These are phyloP conservation scores for Nomada ruficornis DNA, from an alignment of 2,888 invertebrate species.

Conservation along the genomic window DNA sequence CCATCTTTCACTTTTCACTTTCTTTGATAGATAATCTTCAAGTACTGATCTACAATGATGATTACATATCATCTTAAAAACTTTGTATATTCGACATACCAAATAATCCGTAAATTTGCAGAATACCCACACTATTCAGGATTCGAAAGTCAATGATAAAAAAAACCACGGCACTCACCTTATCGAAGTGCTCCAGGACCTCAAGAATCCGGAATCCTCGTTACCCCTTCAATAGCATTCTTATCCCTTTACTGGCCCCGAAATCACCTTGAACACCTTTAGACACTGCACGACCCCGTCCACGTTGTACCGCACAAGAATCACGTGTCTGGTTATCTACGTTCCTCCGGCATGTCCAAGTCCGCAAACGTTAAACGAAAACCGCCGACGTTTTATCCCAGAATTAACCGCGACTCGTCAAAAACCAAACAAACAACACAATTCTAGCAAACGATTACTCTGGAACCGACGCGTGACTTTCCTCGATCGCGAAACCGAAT, in stretches of 20 bases:
- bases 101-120: neutral
- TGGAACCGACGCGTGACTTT: neutral
- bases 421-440: neutral
- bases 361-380: neutral
- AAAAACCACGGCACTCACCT: conserved; percentile 15
- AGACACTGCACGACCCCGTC: conserved; percentile 61
- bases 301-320: conserved; percentile 50
- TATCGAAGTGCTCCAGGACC: conserved; percentile 29
- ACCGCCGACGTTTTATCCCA: neutral
- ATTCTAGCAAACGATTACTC: neutral
- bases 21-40: neutral
- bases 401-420: neutral
- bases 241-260: conserved; percentile 44
- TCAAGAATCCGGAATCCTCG: conserved; percentile 8
- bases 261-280: conserved; percentile 63
- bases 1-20: neutral
- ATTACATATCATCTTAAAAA: neutral
- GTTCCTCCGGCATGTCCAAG: conserved; percentile 37
- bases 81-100: neutral
- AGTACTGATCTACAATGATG: no score
- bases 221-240: conserved; percentile 36
- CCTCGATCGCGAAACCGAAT: neutral
- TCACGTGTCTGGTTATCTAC: conserved; percentile 48
- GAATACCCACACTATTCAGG: no score
- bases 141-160: neutral